Conservation (phyloP, 2,113 vertebrate species). For the Megalops atlanticus region DNA sequence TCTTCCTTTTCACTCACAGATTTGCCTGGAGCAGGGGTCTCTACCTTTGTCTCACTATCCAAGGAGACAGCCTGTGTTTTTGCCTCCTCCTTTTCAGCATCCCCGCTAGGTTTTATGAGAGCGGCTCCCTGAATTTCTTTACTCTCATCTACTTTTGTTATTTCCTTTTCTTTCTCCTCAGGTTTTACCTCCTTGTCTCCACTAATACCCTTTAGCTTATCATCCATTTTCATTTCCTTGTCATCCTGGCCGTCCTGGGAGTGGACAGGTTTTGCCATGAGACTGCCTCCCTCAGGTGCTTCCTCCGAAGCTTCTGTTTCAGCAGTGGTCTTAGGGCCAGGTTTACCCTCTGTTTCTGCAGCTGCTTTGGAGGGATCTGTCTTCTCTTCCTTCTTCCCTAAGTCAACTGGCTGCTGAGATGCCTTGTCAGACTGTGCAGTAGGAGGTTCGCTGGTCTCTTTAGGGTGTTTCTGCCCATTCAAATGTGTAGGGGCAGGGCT, state of each 20-base stretch:
- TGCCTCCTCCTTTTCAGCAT: not conserved
- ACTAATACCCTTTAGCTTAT: not conserved
- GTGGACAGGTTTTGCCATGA: conserved; percentile 53
- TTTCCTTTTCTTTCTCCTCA: conserved; percentile 27
- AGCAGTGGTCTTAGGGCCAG: conserved; percentile 62
- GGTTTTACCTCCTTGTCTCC: conserved; percentile 15
- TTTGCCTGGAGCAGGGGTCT: not conserved
- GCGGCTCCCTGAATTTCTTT: not conserved
- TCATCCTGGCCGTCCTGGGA: conserved; percentile 42
- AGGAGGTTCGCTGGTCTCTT: conserved; percentile 56
- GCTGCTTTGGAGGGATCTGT: conserved; percentile 10
- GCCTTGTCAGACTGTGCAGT: conserved; percentile 48
- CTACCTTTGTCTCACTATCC: not conserved
- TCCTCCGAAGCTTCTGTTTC: conserved; percentile 75
- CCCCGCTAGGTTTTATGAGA: not conserved
- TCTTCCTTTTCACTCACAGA: not conserved
- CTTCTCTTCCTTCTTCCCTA: not conserved
- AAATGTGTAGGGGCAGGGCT: not conserved
- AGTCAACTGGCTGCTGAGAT: conserved; percentile 34
- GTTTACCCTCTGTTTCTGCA: conserved; percentile 11
- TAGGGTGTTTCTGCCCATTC: conserved; percentile 31
- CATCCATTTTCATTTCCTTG: conserved; percentile 28
- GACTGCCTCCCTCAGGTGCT: conserved; percentile 60
- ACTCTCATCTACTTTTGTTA: not conserved
- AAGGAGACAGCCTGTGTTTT: not conserved